Conservation (phyloP, 2,888 invertebrate species). For the Escarpia spicata region DNA sequence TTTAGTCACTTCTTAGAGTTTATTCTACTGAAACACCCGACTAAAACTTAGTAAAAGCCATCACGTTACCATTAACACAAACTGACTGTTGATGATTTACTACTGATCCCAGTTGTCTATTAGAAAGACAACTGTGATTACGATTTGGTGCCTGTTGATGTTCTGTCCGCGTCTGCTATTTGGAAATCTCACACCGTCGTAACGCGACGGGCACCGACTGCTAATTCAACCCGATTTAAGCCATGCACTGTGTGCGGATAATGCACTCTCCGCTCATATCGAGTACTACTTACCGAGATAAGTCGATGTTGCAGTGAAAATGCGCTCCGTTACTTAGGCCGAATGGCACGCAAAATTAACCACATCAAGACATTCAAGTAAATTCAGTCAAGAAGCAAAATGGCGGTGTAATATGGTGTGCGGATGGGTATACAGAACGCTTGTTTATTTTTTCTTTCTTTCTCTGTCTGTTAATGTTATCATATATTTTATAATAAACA, state of each 20-base stretch:
- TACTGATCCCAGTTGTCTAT: neutral
- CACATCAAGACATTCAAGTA: conserved; percentile 3
- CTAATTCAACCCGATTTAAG: neutral
- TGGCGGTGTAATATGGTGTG: neutral
- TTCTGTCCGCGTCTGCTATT: neutral
- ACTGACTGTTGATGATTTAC: neutral
- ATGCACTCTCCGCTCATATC: neutral
- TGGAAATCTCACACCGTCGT: neutral
- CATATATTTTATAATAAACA: neutral
- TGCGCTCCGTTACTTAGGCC: neutral
- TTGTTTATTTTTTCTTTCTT: neutral
- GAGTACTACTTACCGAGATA: neutral
- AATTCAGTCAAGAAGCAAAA: conserved; percentile 5
- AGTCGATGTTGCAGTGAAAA: neutral
- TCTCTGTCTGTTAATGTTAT: neutral
- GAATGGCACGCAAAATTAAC: conserved; percentile 1
- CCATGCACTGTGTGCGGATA: neutral
- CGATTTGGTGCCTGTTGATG: neutral
- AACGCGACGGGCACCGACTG: conserved; percentile 9
- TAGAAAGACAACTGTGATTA: neutral
- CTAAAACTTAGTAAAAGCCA: neutral
- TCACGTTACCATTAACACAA: neutral
- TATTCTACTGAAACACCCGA: too few species aligned
- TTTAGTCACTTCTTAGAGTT: too few species aligned
- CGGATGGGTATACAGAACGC: neutral